A percentile compares a stretch with the other conserved stretches of the same genome.
phyloP scores from a whole-genome alignment of 92 coral and sea anemone species.

The Chrysogorgia sp. region DNA sequence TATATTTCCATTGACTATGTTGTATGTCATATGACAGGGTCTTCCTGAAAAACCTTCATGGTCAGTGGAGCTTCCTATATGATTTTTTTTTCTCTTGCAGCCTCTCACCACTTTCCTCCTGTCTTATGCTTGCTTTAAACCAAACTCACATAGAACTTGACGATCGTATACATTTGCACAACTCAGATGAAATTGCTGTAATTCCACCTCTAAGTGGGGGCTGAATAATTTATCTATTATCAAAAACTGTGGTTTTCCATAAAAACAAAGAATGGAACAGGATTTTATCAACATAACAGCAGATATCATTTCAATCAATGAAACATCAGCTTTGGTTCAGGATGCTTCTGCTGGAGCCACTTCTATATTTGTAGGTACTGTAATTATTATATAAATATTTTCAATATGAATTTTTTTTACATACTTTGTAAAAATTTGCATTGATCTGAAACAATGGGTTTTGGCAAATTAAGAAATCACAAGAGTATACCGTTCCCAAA shows the following conservation, averaged over 20 bases:
- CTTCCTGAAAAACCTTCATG: neutral
- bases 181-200: slow-evolving; percentile 89
- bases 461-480: too few species aligned
- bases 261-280: slow-evolving; percentile 68
- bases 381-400: too few species aligned
- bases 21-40: too few species aligned
- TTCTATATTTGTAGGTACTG: slow-evolving; percentile 87
- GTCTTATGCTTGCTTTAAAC: slow-evolving; percentile 83
- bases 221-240: too few species aligned
- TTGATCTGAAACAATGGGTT: too few species aligned
- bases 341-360: slow-evolving; percentile 90
- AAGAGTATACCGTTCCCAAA: too few species aligned
- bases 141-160: slow-evolving; percentile 77
- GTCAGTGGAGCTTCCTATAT: neutral
- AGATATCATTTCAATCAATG: slow-evolving; percentile 78
- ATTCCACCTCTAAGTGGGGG: slow-evolving; percentile 99
- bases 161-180: slow-evolving; percentile 51
- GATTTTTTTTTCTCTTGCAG: slow-evolving; percentile 43
- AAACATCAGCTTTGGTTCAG: slow-evolving; percentile 70
- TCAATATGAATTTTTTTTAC: too few species aligned
- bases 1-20: too few species aligned
- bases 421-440: too few species aligned
- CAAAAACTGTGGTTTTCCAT: slow-evolving; percentile 14
- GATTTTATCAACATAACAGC: slow-evolving; percentile 89
- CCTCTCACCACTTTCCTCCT: slow-evolving; percentile 74